Percentiles rank a stretch among this genome's conserved stretches.
These are phyloP conservation scores for Platysteira castanea DNA, from an alignment of 2,113 vertebrate species.

Conservation along the genomic window DNA sequence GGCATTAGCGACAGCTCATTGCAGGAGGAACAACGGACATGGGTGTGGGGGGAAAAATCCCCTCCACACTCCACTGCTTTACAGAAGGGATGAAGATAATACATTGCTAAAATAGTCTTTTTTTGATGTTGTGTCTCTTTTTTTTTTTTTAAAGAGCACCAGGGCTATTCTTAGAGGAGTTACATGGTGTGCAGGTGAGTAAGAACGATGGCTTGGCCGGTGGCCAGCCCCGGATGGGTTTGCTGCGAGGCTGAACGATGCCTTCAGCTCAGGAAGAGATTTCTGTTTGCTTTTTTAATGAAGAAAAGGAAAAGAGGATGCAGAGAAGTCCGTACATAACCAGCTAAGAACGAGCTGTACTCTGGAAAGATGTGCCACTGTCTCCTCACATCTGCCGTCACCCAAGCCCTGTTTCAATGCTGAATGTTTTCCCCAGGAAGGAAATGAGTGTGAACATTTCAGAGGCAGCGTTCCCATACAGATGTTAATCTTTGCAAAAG, in stretches of 20 bases:
- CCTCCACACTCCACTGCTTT: not conserved
- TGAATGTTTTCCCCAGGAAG: not conserved
- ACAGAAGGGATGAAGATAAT: not conserved
- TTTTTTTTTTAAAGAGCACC: not conserved
- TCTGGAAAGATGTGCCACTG: not conserved
- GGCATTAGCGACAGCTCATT: not conserved
- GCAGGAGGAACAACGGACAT: not conserved
- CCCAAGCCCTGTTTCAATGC: not conserved
- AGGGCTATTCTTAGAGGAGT: not conserved
- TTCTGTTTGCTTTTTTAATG: not conserved
- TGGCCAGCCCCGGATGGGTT: not conserved
- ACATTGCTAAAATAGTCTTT: not conserved
- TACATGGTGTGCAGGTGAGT: not conserved
- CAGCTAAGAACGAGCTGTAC: not conserved
- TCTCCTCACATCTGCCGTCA: not conserved
- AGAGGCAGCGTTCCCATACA: not conserved
- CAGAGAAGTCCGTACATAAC: not conserved
- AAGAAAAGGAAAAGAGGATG: not conserved
- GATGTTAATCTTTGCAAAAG: constrained; percentile 25
- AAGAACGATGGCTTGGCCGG: not conserved
- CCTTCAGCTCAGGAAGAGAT: not conserved
- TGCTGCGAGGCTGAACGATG: not conserved
- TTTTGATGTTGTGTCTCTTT: not conserved
- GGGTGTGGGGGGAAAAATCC: accelerated
- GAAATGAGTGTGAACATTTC: constrained; percentile 1